Evolutionary conservation across 2,888 invertebrate species (phyloP).

Genomic region (Halocaridina rubra): DNA sequence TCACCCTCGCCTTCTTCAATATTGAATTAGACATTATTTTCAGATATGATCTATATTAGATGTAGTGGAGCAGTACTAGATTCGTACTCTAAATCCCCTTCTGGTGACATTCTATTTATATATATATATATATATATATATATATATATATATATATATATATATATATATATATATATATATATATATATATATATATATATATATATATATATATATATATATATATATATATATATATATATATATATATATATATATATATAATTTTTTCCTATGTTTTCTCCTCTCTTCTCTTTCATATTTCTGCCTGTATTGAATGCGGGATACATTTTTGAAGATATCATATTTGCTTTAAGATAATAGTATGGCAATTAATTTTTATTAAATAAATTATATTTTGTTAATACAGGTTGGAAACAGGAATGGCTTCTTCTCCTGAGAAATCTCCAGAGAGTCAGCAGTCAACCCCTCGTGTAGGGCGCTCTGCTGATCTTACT

Average conservation of each 20-base stretch:
- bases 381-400: background rate
- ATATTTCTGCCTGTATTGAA: constrained; percentile 12
- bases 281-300: background rate
- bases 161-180: too few species aligned
- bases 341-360: background rate
- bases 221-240: constrained; percentile 35
- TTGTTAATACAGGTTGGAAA: constrained; percentile 51
- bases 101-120: background rate
- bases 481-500: constrained; percentile 29
- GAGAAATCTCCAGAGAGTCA: constrained; percentile 7
- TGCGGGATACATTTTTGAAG: background rate
- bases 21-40: background rate
- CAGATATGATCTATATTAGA: background rate
- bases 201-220: constrained; percentile 13
- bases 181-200: constrained; percentile 5
- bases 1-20: background rate
- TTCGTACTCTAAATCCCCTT: background rate
- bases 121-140: background rate
- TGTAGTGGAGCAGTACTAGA: background rate
- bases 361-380: background rate
- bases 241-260: constrained; percentile 32
- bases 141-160: too few species aligned
- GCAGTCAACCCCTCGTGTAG: background rate
- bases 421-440: constrained; percentile 53
- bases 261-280: background rate